Evolutionary conservation across 2,113 vertebrate genomes (phyloP).

Genomic region (Tychaedon coryphoeus): DNA sequence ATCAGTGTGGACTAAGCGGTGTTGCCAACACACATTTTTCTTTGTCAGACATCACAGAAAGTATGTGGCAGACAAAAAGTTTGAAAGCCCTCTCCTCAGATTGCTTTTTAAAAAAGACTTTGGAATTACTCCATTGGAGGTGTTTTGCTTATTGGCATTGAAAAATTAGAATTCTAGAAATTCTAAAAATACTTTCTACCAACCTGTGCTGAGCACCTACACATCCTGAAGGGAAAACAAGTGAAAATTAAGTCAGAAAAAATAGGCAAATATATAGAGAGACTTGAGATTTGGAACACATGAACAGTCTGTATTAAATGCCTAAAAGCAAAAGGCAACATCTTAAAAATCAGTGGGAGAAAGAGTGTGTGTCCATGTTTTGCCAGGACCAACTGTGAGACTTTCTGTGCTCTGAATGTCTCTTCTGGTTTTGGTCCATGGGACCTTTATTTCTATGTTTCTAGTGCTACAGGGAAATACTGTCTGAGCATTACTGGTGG

Average conservation of each 20-base stretch:
- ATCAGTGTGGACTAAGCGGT: slow-evolving; percentile 11
- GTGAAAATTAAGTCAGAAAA: neutral
- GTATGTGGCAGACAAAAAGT: neutral
- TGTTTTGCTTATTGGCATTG: neutral
- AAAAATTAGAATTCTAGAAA: neutral
- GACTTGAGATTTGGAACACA: neutral
- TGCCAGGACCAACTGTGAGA: neutral
- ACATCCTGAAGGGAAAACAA: neutral
- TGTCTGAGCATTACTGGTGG: neutral
- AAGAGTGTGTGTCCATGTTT: neutral
- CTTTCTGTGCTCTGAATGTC: neutral
- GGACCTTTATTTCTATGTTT: neutral
- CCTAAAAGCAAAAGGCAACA: neutral
- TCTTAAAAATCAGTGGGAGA: neutral
- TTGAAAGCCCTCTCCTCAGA: slow-evolving; percentile 1
- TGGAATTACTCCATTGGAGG: neutral
- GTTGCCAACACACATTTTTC: slow-evolving; percentile 36
- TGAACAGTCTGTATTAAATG: neutral
- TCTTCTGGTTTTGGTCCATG: neutral
- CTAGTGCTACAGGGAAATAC: neutral
- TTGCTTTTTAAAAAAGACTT: neutral
- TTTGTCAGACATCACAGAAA: slow-evolving; percentile 4
- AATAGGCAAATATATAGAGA: neutral
- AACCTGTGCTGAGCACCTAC: neutral
- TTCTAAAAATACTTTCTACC: neutral